phyloP scores from a whole-genome alignment of 2,797 vertebrate species.

The Luscinia megarhynchos region DNA sequence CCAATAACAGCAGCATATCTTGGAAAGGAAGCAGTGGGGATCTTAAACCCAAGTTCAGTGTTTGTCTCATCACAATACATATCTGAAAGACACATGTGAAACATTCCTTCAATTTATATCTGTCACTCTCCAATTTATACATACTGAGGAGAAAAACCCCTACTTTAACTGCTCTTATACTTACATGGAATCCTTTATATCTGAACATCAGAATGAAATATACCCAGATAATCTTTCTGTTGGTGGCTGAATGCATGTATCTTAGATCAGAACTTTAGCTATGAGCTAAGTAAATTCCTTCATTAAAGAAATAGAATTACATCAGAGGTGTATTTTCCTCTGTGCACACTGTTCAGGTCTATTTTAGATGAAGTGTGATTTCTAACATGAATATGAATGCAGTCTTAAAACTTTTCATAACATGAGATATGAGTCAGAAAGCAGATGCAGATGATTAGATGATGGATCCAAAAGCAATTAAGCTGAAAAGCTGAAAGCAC shows the following conservation, averaged over 20 bases:
- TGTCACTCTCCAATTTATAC: not conserved
- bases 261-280: not conserved
- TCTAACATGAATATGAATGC: not conserved
- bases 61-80: not conserved
- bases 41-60: not conserved
- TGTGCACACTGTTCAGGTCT: not conserved
- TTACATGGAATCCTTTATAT: not conserved
- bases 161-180: not conserved
- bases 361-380: not conserved
- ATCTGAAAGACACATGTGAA: not conserved
- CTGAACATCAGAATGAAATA: not conserved
- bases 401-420: not conserved
- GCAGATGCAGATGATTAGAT: conserved; percentile 4
- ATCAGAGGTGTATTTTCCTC: not conserved
- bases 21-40: not conserved
- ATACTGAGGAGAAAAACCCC: not conserved
- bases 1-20: not conserved
- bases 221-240: not conserved
- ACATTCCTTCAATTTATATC: not conserved
- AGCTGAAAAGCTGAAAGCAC: not conserved
- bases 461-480: not conserved
- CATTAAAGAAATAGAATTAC: not conserved
- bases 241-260: not conserved
- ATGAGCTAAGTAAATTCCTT: not conserved
- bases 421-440: not conserved